Base-by-base conservation (phyloP, 2,888 invertebrate species). In the Agrypnus murinus region DNA sequence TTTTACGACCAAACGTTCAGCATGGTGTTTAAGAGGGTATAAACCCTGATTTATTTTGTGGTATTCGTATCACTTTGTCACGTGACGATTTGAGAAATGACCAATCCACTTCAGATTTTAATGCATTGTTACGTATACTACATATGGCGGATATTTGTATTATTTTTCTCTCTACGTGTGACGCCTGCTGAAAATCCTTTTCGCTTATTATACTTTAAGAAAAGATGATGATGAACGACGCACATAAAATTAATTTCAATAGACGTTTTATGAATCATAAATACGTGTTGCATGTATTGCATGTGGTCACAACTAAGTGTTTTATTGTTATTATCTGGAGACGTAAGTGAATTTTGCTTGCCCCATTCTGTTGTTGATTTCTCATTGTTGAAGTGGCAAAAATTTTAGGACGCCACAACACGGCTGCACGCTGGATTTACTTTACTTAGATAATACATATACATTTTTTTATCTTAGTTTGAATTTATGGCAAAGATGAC, bases 51-150 rank as follows among this genome's bases (percentile, higher is more conserved):
- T 70, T 70, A 70, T 65, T 57, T 57, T 65, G 70, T 57, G 65
- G 70, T 70, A 63, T 62, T 70, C 62, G 57, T 70, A 65, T 65
- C 65, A 70, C 45, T 70, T 70, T 64, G 71, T 66, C 71, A 71
- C 67, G 67, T 71, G 71, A 67, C 45, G 71, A 71, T 67, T 57
- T 71, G 71, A 71, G 38, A 66, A 67, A 67, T 64, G 58, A 59
- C 67, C 63, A 67, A 65, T 65, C 60, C 57, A 66, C 60, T 57
- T 70, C 50, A 34, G 60, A 65, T 55, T 70, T 70, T 69, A 69
- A 69, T 65, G 59, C n/a, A 59, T 64, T 69, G 48, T 69, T 69
- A 60, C 62, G 46, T 55, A 34, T 32, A n/a, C n/a, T n/a, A 48
- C 25, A 25, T 25, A 25, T 5, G 25, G 5, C 25, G 38, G 45